These are phyloP conservation scores for Porites lutea DNA, from an alignment of 64 coral and sea anemone species.

Conservation along the genomic window DNA sequence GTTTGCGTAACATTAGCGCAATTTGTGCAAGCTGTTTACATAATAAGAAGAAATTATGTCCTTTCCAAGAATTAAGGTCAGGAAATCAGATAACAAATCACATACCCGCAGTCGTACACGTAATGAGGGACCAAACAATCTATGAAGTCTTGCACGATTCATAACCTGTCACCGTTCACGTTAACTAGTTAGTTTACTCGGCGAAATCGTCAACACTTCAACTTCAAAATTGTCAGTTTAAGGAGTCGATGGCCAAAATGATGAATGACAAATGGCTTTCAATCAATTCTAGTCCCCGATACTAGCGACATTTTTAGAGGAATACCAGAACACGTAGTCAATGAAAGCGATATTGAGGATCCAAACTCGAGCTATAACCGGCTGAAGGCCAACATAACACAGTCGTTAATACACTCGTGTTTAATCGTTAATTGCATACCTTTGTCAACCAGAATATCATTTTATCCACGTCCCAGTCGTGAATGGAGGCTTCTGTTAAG, in stretches of 20 bases:
- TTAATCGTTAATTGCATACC: slow-evolving; percentile 4
- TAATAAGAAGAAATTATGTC: background rate
- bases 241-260: background rate
- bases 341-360: slow-evolving; percentile 16
- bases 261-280: background rate
- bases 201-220: background rate
- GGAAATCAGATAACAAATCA: background rate
- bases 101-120: slow-evolving; percentile 27
- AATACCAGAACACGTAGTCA: background rate
- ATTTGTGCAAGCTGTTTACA: background rate
- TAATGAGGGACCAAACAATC: slow-evolving; percentile 18
- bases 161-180: background rate
- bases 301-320: background rate
- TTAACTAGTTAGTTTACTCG: no score
- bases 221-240: background rate
- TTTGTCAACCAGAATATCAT: slow-evolving; percentile 3
- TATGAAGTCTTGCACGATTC: background rate
- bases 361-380: background rate
- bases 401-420: background rate
- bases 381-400: slow-evolving; percentile 25
- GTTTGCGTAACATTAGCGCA: background rate
- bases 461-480: slow-evolving; percentile 20
- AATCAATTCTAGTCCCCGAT: background rate
- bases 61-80: background rate
- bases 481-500: background rate